Base-by-base conservation (phyloP, 2,888 invertebrate species). In the Brachyptera putata region DNA sequence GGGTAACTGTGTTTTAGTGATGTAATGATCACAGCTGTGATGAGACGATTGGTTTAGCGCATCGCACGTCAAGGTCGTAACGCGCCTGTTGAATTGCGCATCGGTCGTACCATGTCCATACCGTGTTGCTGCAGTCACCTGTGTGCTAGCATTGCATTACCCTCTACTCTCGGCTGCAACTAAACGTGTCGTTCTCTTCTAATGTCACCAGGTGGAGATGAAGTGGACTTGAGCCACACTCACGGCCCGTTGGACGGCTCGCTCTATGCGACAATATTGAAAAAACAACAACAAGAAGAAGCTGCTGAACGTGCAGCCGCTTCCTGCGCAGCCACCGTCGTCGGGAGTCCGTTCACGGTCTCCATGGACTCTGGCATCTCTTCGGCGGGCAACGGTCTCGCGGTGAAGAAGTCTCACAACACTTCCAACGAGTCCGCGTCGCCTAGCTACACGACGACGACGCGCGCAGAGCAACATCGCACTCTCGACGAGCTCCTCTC, bases 281-380 rank as follows among this genome's bases (percentile, higher is more conserved):
- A 77, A 68, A 70, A 72, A 67, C 70, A 70, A 58, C 67, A 69
- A 66, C 50, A 43, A 49, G 57, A 57, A 41, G 57, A 43, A 41
- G 39, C 14, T 49, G 61, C 3, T 53, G 48, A 18, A 21, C 36
- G 56, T 49, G 49, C 50, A 21, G 56, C 58, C 53, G 43, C 36
- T 43, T 24, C 26, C 25, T 21, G 63, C 62, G 43, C 59, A 60
- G 61, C 62, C 56, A 53, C 57, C 55, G 80, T 79, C 67, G 81
- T 79, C 58, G 81, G 84, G 69, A 86, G 87, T 71, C 86, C 87
- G 69, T 84, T 89, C 76, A 89, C 89, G 70, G 87, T 90, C 74
- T 92, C 91, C 76, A 89, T 91, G 87, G 92, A 92, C 81, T 91
- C 91, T 69, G 92, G 92, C 69, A 92, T 92, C 70, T 90, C 90